Conservation (phyloP, 2,888 invertebrate genomes). For the Brachyptera risi region DNA sequence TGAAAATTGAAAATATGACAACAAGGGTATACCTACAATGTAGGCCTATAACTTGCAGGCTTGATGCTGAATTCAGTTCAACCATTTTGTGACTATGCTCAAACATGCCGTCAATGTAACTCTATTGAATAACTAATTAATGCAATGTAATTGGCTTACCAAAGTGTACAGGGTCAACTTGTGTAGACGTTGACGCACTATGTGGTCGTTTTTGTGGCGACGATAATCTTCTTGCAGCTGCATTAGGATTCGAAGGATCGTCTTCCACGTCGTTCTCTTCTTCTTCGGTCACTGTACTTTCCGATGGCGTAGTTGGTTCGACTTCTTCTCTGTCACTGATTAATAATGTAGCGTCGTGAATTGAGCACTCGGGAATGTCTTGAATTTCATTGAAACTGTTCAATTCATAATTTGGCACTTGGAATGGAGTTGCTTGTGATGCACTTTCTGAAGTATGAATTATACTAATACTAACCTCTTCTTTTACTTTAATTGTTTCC, state of each 20-base stretch:
- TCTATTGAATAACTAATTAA: too few relatives aligned
- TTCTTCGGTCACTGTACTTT: constrained; percentile 36
- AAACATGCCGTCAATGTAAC: too few relatives aligned
- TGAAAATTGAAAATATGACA: too few relatives aligned
- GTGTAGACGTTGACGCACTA: constrained; percentile 75
- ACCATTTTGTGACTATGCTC: too few relatives aligned
- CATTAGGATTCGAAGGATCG: constrained; percentile 36
- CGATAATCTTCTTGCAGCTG: constrained; percentile 5
- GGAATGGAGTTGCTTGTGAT: constrained; percentile 7
- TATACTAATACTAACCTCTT: constrained; percentile 34
- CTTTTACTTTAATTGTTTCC: constrained; percentile 39
- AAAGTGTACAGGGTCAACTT: constrained; percentile 81
- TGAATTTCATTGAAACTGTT: not conserved
- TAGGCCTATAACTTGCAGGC: too few relatives aligned
- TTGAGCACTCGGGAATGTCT: constrained; percentile 7
- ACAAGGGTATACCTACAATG: too few relatives aligned
- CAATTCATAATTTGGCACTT: constrained; percentile 17
- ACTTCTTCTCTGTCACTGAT: not conserved
- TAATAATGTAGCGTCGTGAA: not conserved
- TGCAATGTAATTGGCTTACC: too few relatives aligned
- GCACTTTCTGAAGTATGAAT: constrained; percentile 6
- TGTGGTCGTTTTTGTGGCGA: constrained; percentile 70
- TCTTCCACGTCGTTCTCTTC: constrained; percentile 38
- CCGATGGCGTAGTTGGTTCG: constrained; percentile 37
- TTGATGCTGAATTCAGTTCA: too few relatives aligned